Evolutionary conservation across 2,888 invertebrate species (phyloP), one percentile per base, ranked within the genome.

Genomic region (Rapana venosa): DNA sequence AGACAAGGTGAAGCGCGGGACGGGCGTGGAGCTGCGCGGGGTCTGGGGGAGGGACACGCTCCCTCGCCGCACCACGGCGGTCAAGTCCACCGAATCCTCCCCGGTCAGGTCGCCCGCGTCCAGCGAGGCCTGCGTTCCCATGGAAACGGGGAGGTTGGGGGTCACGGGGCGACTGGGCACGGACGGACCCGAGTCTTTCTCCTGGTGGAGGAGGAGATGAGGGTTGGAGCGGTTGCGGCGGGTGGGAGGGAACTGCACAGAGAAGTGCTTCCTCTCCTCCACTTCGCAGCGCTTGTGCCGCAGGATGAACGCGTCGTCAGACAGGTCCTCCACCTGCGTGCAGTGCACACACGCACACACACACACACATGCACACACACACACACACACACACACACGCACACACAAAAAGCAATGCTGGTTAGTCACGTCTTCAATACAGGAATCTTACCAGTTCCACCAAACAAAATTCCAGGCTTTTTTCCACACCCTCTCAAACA

Each of bases 211-310:
- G 26, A 17, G 58, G 74, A 58, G 74, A 36, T 79, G 35, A 58
- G 70, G 32, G 91, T 91, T 1, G 81, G 91, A 90, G 8, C 92
- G 90, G 58, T 93, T 91, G 66, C 95, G 92, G 20, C 94, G 91
- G 26, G 93, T 92, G 56, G 93, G 92, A 15, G 94, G 94, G 90
- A 94, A 94, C 84, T 94, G 94, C 11, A 94, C 90, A 91, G 94
- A 92, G 92, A 95, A 95, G 47, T 95, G 92, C 87, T 97, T 97
- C 92, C 98, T 97, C 96, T 99, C 99, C 92, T 98, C 98, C 22
- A 97, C 96, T 96, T 98, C 98, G 92, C 97, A 97, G 92, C 97
- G 97, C 87, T 97, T 97, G 96, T 99, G 99, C 4, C 98, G 97
- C 81, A 96, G 95, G 6, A 97, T 95, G 93, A 97, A 97, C 0